A percentile compares a stretch with the other conserved stretches of the same genome.
Conservation (phyloP, 2,113 vertebrate species). For the Trichomycterus rosablanca region DNA sequence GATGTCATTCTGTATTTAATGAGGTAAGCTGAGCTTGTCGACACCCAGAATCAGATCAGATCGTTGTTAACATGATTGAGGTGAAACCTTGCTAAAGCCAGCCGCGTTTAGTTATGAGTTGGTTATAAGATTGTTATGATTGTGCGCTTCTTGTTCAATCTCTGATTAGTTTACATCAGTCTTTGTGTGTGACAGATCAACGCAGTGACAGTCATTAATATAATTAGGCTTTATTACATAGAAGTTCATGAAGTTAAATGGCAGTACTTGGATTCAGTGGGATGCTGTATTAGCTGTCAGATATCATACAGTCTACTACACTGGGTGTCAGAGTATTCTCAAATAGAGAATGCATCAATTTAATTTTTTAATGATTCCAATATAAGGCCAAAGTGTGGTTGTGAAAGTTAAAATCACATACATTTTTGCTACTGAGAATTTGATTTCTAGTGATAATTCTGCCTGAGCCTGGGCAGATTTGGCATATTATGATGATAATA, state of each 20-base stretch:
- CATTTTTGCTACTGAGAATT: too few relatives aligned
- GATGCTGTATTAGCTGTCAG: neutral
- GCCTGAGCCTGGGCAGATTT: too few relatives aligned
- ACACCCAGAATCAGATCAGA: constrained; percentile 5
- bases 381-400: too few relatives aligned
- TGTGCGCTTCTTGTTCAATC: neutral
- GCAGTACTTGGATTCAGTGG: neutral
- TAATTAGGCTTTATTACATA: constrained; percentile 16
- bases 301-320: too few relatives aligned
- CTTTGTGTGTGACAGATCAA: neutral
- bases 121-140: neutral
- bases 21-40: constrained; percentile 24
- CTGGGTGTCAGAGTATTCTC: too few relatives aligned
- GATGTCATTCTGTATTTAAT: constrained; percentile 19
- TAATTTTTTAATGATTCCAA: too few relatives aligned
- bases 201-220: neutral
- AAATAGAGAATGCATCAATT: too few relatives aligned
- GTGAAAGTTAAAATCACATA: too few relatives aligned
- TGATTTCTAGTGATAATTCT: neutral
- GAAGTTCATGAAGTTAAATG: neutral
- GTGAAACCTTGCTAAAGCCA: neutral
- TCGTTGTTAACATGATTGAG: constrained; percentile 9
- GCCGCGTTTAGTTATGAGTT: constrained; percentile 4
- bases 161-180: neutral
- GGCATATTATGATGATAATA: too few relatives aligned